Evolutionary conservation across 2,113 vertebrate species (phyloP).

Genomic region (Callopanchax toddi): DNA sequence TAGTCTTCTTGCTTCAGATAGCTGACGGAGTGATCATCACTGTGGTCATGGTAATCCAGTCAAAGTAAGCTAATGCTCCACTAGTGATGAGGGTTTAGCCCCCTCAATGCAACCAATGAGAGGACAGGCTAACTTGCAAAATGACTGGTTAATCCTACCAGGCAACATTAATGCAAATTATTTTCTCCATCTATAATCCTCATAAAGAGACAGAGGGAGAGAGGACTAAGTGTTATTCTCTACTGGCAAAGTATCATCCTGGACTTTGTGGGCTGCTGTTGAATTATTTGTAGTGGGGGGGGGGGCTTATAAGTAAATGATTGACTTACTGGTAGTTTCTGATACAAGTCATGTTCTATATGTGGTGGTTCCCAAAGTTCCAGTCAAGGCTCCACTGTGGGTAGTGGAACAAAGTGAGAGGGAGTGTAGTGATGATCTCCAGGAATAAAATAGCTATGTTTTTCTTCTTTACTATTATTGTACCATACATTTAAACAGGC

Average conservation of each 20-base stretch:
- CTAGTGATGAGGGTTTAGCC: constrained; percentile 18
- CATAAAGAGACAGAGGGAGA: background rate
- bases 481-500: no score
- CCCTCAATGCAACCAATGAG: constrained; percentile 36
- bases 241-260: background rate
- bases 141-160: constrained; percentile 52
- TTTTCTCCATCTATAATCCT: constrained; percentile 55
- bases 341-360: no score
- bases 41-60: constrained; percentile 51
- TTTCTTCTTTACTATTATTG: no score
- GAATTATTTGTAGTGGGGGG: no score
- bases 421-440: no score
- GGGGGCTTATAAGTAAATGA: no score
- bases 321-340: no score
- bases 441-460: no score
- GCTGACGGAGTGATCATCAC: constrained; percentile 23
- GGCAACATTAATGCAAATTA: constrained; percentile 46
- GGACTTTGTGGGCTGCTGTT: background rate
- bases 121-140: constrained; percentile 28
- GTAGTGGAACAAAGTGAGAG: no score
- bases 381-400: no score
- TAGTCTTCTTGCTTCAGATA: constrained; percentile 1
- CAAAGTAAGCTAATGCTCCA: constrained; percentile 44
- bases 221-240: background rate
- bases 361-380: no score